phyloP scores from a whole-genome alignment of 2,113 vertebrate species.

The Polypterus senegalus region DNA sequence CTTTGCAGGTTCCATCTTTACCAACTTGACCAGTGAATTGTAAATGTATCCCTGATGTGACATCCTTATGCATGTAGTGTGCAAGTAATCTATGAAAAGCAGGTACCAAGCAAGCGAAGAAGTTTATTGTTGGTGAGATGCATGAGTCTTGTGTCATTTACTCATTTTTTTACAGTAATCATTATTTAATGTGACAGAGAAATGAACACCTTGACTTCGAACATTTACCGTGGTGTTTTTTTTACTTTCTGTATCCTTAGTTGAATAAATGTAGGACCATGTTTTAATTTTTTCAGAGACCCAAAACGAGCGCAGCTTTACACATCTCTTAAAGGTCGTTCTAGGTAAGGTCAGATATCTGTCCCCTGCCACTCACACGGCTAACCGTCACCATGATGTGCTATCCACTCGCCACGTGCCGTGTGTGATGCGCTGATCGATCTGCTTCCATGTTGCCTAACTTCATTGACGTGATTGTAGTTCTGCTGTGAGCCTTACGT shows the following conservation, averaged over 20 bases:
- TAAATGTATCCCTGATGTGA: too few relatives aligned
- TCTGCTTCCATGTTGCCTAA: conserved; percentile 18
- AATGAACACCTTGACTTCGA: too few relatives aligned
- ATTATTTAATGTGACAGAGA: too few relatives aligned
- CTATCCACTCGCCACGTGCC: conserved; percentile 6
- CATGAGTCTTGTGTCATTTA: too few relatives aligned
- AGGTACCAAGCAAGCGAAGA: too few relatives aligned
- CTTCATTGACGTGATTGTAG: background rate
- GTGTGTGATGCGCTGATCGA: conserved; percentile 18
- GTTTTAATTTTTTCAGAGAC: conserved; percentile 10
- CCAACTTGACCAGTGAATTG: too few relatives aligned
- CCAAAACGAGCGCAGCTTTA: conserved; percentile 10
- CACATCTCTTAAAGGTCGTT: conserved; percentile 15
- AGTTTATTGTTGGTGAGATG: too few relatives aligned
- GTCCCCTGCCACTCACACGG: background rate
- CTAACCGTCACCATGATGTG: background rate
- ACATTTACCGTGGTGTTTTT: conserved; percentile 3
- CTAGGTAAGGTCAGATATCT: conserved; percentile 6
- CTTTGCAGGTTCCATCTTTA: too few relatives aligned
- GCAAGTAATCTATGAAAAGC: too few relatives aligned
- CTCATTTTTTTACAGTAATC: too few relatives aligned
- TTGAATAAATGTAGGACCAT: background rate
- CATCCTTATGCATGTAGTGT: too few relatives aligned
- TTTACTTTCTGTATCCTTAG: conserved; percentile 3
- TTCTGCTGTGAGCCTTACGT: background rate